phyloP scores from a whole-genome alignment of 1,140 invertebrate species.

The Drosophila burlai region DNA sequence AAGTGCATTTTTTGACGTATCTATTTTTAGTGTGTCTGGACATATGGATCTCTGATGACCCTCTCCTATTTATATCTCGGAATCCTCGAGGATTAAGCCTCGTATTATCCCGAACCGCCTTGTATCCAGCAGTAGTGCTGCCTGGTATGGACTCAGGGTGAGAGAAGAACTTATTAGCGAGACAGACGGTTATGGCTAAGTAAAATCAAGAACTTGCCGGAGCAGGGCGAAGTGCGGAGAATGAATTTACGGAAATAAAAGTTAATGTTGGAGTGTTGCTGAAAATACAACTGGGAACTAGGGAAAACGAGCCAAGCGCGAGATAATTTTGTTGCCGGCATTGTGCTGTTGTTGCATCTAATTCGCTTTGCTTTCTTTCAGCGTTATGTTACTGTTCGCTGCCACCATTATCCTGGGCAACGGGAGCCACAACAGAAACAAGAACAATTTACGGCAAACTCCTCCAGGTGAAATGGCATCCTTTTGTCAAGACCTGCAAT shows the following conservation, averaged over 20 bases:
- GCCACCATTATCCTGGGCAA: slow-evolving; percentile 54
- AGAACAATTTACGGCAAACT: slow-evolving; percentile 71
- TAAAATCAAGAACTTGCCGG: slow-evolving; percentile 34
- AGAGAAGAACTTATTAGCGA: slow-evolving; percentile 46
- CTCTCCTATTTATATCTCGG: neutral
- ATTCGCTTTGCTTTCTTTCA: slow-evolving; percentile 70
- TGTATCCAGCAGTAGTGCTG: slow-evolving; percentile 1
- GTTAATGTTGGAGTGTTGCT: slow-evolving; percentile 65
- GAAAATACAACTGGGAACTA: slow-evolving; percentile 55
- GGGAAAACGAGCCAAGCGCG: slow-evolving; percentile 44
- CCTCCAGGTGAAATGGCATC: slow-evolving; percentile 75
- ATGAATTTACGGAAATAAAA: slow-evolving; percentile 74
- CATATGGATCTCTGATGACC: neutral
- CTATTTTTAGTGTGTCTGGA: neutral
- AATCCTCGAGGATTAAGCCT: neutral
- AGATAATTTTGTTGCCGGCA: slow-evolving; percentile 66
- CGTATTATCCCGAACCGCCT: slow-evolving; percentile 1
- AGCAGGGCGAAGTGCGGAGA: slow-evolving; percentile 32
- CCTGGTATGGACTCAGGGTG: neutral
- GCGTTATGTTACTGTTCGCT: slow-evolving; percentile 56
- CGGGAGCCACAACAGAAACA: slow-evolving; percentile 57
- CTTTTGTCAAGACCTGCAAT: slow-evolving; percentile 72
- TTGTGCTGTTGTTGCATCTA: slow-evolving; percentile 60
- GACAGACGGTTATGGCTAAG: slow-evolving; percentile 43
- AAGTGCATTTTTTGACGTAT: too few relatives aligned